These are phyloP conservation scores for Cercocebus atys DNA, from an alignment of 2,113 vertebrate genomes.

Conservation along the genomic window DNA sequence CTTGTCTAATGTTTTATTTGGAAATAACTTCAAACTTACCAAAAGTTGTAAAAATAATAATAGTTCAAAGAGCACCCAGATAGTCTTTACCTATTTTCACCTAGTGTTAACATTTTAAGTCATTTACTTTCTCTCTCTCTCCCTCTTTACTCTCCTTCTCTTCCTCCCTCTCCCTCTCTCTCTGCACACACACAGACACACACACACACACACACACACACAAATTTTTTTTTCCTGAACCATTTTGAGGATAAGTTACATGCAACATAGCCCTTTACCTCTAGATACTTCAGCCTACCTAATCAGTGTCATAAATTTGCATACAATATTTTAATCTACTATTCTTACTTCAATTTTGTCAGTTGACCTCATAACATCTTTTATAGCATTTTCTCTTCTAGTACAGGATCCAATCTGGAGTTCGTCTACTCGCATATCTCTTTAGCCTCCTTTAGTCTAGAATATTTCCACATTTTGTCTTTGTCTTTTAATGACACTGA, in stretches of 20 bases:
- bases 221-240: not conserved
- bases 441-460: not conserved
- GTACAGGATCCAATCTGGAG: not conserved
- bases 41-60: not conserved
- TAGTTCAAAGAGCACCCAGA: not conserved
- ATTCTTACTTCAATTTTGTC: not conserved
- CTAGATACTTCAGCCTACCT: not conserved
- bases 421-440: not conserved
- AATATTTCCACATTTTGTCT: not conserved
- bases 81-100: not conserved
- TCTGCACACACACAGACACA: not conserved
- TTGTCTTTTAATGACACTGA: not conserved
- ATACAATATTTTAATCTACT: not conserved
- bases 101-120: not conserved
- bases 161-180: not conserved
- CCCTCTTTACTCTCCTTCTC: not conserved
- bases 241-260: not conserved
- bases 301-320: not conserved
- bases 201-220: not conserved
- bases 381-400: not conserved
- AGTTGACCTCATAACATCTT: not conserved
- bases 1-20: constrained; percentile 11
- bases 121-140: not conserved
- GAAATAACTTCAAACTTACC: not conserved
- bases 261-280: not conserved